Evolutionary conservation across 2,113 vertebrate species (phyloP).

Genomic region (Zapus hudsonius): DNA sequence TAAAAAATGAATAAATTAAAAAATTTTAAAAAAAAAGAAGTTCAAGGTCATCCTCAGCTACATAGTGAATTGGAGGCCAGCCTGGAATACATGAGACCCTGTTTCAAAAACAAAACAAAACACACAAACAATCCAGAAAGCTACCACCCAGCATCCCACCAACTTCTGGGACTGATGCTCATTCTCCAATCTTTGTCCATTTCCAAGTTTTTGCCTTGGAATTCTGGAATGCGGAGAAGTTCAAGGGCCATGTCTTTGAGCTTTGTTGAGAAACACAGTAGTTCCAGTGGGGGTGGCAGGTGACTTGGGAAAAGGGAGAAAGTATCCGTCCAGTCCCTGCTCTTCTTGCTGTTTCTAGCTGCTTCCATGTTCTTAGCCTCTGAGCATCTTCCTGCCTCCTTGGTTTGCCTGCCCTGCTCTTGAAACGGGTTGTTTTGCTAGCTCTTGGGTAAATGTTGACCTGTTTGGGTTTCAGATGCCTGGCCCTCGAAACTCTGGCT

Average conservation of each 20-base stretch:
- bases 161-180: neutral
- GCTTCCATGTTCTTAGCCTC: neutral
- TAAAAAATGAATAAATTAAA: no score
- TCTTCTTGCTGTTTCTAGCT: neutral
- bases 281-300: no score
- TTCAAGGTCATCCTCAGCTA: neutral
- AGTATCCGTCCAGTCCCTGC: neutral
- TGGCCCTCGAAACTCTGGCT: constrained; percentile 17
- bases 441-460: constrained; percentile 72
- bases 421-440: constrained; percentile 53
- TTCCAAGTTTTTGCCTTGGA: constrained; percentile 36
- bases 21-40: no score
- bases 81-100: neutral
- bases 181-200: neutral
- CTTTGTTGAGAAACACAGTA: neutral
- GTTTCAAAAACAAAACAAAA: neutral
- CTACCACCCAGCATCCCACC: neutral
- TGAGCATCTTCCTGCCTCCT: neutral
- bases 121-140: neutral
- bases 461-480: constrained; percentile 66
- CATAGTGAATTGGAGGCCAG: neutral
- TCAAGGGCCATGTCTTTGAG: neutral
- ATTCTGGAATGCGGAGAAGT: neutral
- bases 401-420: neutral
- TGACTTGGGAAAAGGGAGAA: neutral